Conservation (phyloP, 2,888 invertebrate species). For the Synanthedon andrenaeformis region DNA sequence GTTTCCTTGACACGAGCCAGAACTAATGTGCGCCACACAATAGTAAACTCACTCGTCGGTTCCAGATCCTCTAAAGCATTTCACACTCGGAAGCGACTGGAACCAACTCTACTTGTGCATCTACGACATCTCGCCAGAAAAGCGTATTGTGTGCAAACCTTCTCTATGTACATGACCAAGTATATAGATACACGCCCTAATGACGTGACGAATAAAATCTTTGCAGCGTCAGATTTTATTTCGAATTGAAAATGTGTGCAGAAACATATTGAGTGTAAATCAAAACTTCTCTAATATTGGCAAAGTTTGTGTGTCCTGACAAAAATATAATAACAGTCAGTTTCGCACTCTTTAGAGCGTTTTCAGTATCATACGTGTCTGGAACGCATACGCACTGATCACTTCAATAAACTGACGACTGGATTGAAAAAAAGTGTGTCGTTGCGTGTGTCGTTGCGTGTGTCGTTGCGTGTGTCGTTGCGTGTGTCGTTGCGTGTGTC, state of each 20-base stretch:
- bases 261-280: slow-evolving; percentile 8
- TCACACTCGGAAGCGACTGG: slow-evolving; percentile 5
- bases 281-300: slow-evolving; percentile 17
- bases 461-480: no score
- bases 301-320: slow-evolving; percentile 17
- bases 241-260: slow-evolving; percentile 6
- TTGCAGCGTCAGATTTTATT: neutral
- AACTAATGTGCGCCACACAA: slow-evolving; percentile 10
- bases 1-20: slow-evolving; percentile 9
- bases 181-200: neutral
- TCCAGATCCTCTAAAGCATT: slow-evolving; percentile 4
- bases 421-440: no score
- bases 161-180: neutral
- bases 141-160: slow-evolving; percentile 24
- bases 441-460: no score
- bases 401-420: no score
- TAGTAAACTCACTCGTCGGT: slow-evolving; percentile 1
- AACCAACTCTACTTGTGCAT: slow-evolving; percentile 4
- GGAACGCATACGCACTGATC: no score
- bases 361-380: no score
- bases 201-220: neutral
- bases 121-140: slow-evolving; percentile 20
- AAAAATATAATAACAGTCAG: slow-evolving; percentile 7
- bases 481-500: no score
- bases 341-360: neutral